Conservation (phyloP, 1,140 invertebrate genomes). For the Apis dorsata region DNA sequence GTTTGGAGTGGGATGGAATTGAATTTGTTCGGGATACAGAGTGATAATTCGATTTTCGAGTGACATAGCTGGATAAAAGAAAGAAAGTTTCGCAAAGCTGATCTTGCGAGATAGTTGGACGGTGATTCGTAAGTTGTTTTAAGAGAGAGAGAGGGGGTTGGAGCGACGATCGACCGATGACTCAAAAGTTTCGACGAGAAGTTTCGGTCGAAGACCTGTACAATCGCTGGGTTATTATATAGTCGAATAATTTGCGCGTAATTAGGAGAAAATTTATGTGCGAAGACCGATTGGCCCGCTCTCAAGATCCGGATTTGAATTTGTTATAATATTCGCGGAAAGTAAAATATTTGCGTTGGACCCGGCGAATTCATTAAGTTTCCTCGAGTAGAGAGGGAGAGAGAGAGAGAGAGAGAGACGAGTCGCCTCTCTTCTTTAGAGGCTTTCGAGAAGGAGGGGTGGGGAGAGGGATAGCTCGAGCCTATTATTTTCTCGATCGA, state of each 20-base stretch:
- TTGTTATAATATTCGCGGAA: slow-evolving; percentile 6
- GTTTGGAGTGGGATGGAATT: neutral
- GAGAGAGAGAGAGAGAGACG: too few relatives aligned
- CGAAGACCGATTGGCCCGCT: neutral
- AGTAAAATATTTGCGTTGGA: slow-evolving; percentile 34
- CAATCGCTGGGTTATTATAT: neutral
- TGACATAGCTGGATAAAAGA: neutral
- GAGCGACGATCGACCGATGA: neutral
- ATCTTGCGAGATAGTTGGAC: neutral
- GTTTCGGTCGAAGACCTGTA: neutral
- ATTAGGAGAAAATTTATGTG: slow-evolving; percentile 27
- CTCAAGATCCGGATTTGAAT: neutral
- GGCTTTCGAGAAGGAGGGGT: neutral
- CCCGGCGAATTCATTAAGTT: slow-evolving; percentile 19
- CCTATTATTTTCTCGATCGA: neutral
- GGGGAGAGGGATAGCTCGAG: neutral
- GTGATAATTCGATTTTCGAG: neutral
- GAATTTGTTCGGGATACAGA: slow-evolving; percentile 13
- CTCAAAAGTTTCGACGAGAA: slow-evolving; percentile 22
- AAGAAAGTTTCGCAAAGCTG: too few relatives aligned
- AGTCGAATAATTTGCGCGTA: slow-evolving; percentile 37
- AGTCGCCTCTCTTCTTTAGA: too few relatives aligned
- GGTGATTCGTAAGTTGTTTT: too few relatives aligned
- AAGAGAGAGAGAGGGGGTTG: fast-evolving
- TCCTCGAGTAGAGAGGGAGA: neutral